Base-by-base conservation (phyloP, 1,140 invertebrate species). In the Probaryconus sp. region DNA sequence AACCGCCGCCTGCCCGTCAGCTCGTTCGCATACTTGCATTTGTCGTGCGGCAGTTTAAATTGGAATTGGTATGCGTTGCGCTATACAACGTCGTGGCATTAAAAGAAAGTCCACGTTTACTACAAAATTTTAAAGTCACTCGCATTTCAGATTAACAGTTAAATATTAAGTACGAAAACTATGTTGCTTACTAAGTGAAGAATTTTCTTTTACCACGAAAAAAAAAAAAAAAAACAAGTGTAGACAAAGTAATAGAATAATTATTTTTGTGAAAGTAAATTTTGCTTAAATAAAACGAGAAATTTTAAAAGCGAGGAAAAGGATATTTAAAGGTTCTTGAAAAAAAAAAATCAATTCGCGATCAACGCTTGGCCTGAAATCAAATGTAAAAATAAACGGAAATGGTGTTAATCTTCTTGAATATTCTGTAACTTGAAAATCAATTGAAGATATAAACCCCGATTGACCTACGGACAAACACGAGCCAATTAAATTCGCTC, bases 381-480 rank as follows among this genome's bases (percentile, higher is more conserved):
- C 28, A 43, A 51, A 45, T 60, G 33, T 53, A 60, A 42, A 13
- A 18, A 42, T 37, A 26, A 48, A 63, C 11, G 37, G 33, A 56
- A 61, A 31, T 20, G 13, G 42, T 50, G 58, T 50, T 63, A 58
- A 58, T 71, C 58, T 58, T 53, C 37, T 45, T 7, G 43, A 31
- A 24, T 60, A 64, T 72, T 64, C 50, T 72, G 53, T 53, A 65
- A 72, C 35, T 53, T 58, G 38, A 65, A 69, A 75, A 75, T 53
- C 51, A 75, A 75, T 69, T 65, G 64, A 69, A 69, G 64, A 75
- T 20, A 65, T 75, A 65, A 75, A 69, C 58, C 40, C 45, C 64
- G 60, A 76, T 69, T 69, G 65, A 76, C 65, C 73, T 55, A 35
- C 33, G 55, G 55, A 61, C 47, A 67, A 65, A 76, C 60, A 50